Conservation (phyloP, 1,140 invertebrate species). For the Micrasema minimum region DNA sequence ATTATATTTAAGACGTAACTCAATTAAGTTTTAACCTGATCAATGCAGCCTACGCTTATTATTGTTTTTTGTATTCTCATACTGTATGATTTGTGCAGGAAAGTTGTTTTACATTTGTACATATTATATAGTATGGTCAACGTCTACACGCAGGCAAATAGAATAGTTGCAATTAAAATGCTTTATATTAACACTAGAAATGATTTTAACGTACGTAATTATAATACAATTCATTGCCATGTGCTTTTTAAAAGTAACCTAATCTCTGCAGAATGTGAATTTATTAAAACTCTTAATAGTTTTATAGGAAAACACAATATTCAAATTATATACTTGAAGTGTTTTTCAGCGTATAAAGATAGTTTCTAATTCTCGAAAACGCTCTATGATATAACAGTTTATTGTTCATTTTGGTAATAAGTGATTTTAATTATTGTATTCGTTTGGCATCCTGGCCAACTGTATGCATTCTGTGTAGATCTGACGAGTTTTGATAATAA, state of each 20-base stretch:
- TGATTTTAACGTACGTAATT: not conserved
- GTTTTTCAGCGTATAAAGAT: too few species aligned
- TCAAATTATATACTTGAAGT: too few species aligned
- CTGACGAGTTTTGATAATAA: too few species aligned
- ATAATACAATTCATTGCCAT: not conserved
- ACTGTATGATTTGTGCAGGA: not conserved
- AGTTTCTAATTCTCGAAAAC: too few species aligned
- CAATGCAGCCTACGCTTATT: slow-evolving; percentile 20
- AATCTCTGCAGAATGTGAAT: too few species aligned
- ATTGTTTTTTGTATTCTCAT: slow-evolving; percentile 18
- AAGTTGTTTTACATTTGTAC: not conserved
- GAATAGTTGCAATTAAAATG: slow-evolving; percentile 11
- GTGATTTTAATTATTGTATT: too few species aligned
- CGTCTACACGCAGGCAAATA: not conserved
- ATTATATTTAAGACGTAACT: slow-evolving; percentile 20
- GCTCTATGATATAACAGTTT: too few species aligned
- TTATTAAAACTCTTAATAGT: too few species aligned
- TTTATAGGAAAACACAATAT: too few species aligned
- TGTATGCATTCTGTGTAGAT: too few species aligned
- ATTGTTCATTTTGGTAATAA: too few species aligned
- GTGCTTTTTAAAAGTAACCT: slow-evolving; percentile 8
- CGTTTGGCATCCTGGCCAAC: too few species aligned
- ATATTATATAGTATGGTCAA: not conserved
- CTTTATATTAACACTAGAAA: slow-evolving; percentile 11
- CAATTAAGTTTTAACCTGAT: slow-evolving; percentile 14